Evolutionary conservation across 1,140 invertebrate species (phyloP).

Genomic region (Gryllus bimaculatus): DNA sequence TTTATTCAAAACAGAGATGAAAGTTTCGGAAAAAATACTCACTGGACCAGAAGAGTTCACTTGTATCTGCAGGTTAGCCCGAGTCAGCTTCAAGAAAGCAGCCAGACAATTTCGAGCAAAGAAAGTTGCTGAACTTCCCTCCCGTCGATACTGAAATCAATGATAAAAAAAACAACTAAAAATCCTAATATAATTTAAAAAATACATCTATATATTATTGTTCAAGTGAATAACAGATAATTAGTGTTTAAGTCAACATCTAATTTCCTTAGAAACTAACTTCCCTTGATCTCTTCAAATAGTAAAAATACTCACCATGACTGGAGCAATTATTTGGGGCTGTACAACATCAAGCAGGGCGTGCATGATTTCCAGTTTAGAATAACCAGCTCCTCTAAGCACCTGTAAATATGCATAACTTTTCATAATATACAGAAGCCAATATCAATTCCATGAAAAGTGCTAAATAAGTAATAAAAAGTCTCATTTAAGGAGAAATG

Average conservation of each 20-base stretch:
- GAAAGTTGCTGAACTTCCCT: background rate
- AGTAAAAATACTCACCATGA: no score
- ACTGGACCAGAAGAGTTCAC: background rate
- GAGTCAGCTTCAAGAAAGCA: background rate
- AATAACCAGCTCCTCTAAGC: background rate
- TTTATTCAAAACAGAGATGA: no score
- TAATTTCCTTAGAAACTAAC: no score
- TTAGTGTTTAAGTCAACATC: no score
- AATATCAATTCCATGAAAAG: no score
- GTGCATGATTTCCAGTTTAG: background rate
- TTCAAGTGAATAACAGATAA: no score
- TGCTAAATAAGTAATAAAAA: no score
- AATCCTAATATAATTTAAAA: background rate
- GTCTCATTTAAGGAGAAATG: no score
- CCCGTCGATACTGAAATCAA: background rate
- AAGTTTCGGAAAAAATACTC: background rate
- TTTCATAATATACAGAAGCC: no score
- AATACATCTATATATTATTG: no score
- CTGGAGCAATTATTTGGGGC: no score
- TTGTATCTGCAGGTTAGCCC: background rate
- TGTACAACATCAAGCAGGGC: background rate
- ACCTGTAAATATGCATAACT: background rate
- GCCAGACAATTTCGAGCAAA: background rate
- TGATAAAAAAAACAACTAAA: background rate
- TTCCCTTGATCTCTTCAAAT: no score